These are phyloP conservation scores for Gallinago solitaria DNA, from an alignment of 2,797 vertebrate genomes.

Conservation along the genomic window DNA sequence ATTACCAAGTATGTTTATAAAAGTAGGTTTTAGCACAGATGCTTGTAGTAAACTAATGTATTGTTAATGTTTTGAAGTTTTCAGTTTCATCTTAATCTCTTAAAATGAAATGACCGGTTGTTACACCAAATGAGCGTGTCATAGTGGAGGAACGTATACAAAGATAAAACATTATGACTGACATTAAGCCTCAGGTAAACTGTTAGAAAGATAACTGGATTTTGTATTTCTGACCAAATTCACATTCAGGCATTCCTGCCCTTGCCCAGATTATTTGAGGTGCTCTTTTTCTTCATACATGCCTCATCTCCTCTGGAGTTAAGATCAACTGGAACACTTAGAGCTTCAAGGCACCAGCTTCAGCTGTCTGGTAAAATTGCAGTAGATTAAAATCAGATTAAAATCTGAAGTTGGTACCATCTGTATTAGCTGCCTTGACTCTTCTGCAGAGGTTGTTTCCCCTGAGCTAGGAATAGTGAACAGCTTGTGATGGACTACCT, in stretches of 20 bases:
- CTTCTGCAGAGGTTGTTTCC: background rate
- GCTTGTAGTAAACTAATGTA: background rate
- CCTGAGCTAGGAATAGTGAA: background rate
- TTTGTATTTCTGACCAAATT: background rate
- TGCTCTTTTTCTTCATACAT: background rate
- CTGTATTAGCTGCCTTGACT: background rate
- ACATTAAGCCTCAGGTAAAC: background rate
- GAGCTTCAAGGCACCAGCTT: background rate
- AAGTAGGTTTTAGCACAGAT: background rate
- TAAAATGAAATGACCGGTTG: background rate
- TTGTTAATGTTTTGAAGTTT: background rate
- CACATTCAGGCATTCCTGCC: background rate
- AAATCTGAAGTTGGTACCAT: background rate
- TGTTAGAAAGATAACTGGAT: background rate
- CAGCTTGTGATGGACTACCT: background rate
- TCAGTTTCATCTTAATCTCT: background rate
- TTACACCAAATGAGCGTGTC: background rate
- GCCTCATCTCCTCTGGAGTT: background rate
- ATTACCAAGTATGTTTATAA: background rate
- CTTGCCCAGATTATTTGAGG: background rate
- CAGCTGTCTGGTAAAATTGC: background rate
- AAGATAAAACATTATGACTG: background rate
- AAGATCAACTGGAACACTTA: background rate
- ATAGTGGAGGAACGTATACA: background rate
- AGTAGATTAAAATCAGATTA: background rate